Base-by-base conservation (phyloP, 30 jellyfish, hydroid and myxozoan genomes). In the Aurelia aurita region DNA sequence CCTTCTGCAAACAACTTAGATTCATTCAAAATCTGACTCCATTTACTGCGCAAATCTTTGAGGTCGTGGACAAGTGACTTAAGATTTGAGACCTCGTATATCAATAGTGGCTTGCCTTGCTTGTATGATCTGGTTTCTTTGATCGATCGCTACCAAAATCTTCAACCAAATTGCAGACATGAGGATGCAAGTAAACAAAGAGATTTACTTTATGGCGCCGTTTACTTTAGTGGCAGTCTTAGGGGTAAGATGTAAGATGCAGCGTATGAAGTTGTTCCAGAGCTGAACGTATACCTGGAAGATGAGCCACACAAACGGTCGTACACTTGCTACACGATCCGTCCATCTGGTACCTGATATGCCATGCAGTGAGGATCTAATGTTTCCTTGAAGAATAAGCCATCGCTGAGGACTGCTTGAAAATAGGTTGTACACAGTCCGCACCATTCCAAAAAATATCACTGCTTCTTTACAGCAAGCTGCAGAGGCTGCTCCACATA, bases 331-430 rank as follows among this genome's bases (percentile, higher is more conserved):
- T 4, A 81, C 76, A 49, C 87, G 34, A 81, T 81, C 91, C 23
- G 87, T 65, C 88, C 87, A 81, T 47, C 91, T 81, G 13, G 91
- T 66, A 31, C 77, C 87, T 65, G 91, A 67, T 61, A 68, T 57
- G 74, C 89, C 77, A 45, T 81, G 91, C 84, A 47, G 16, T 16
- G 16, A 47, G 59, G 14, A 10, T 47, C 59, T 16, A 47, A 47
- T 47, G 16, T 47, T 68, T 68, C 62, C 6, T 3, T 29, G 35
- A 68, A 53, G 88, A 23, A 44, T 81, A 19, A 28, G 21, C 91
- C 91, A 44, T 57, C 89, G 72, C 59, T 81, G 63, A 45, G 89
- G 91, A 46, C 91, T 62, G 28, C 54, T 34, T 60, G 86, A 65
- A 69, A 81, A 64, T 65, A 66, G 63, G 89, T 58, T 84, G 10